Percentiles rank a stretch among this genome's conserved stretches.
Evolutionary conservation across 2,888 invertebrate species (phyloP).

Genomic region (Alloscopus bannaensis): DNA sequence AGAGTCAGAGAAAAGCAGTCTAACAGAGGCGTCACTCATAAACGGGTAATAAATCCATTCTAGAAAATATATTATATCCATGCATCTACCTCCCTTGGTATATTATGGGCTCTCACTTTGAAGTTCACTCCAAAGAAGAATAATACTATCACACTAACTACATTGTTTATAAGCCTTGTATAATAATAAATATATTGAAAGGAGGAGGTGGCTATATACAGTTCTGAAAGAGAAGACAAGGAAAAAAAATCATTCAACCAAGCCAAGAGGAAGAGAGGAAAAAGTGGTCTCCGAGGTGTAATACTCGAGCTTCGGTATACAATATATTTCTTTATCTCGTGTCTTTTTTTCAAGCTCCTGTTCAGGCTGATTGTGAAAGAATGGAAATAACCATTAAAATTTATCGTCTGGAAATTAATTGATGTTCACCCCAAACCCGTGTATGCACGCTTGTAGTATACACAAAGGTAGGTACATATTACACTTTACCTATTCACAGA

Average conservation of each 20-base stretch:
- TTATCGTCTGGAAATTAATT: conserved; percentile 66
- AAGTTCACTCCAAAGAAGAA: too few species aligned
- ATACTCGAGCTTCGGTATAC: too few species aligned
- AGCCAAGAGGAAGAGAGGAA: conserved; percentile 30
- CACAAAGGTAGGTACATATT: not conserved
- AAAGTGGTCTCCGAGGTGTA: conserved; percentile 50
- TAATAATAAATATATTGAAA: not conserved
- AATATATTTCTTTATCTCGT: too few species aligned
- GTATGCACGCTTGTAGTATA: not conserved
- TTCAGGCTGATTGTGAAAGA: conserved; percentile 45
- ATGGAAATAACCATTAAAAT: conserved; percentile 63
- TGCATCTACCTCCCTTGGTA: too few species aligned
- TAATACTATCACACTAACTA: too few species aligned
- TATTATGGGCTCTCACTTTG: too few species aligned
- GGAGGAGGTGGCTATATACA: conserved; percentile 42
- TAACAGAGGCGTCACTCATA: conserved; percentile 36
- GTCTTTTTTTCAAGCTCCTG: conserved; percentile 35
- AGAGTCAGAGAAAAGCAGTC: conserved; percentile 20
- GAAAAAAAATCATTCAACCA: not conserved
- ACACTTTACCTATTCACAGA: too few species aligned
- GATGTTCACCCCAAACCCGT: conserved; percentile 42
- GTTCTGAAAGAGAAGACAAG: not conserved
- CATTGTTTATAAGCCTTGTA: too few species aligned
- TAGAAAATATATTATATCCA: too few species aligned
- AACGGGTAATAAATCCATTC: conserved; percentile 7